Conservation (phyloP, 2,797 vertebrate genomes). For the Salarias fasciatus region DNA sequence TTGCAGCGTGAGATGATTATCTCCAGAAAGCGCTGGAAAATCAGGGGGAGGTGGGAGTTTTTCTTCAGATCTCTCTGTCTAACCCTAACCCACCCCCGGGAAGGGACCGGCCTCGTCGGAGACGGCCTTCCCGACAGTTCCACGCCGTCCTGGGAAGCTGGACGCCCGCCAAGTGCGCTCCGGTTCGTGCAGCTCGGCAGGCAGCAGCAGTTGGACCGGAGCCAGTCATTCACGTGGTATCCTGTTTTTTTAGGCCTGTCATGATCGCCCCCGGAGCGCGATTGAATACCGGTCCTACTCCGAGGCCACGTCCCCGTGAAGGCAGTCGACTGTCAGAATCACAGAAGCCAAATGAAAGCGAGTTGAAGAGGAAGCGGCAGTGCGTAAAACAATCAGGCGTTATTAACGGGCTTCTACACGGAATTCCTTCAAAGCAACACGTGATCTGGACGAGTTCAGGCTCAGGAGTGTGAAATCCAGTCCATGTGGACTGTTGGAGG, state of each 20-base stretch:
- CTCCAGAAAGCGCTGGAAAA: slow-evolving; percentile 19
- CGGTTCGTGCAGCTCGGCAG: slow-evolving; percentile 37
- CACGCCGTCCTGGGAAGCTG: slow-evolving; percentile 49
- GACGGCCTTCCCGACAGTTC: slow-evolving; percentile 46
- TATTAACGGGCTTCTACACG: slow-evolving; percentile 15
- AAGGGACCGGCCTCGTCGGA: no score
- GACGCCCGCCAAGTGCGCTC: slow-evolving; percentile 33
- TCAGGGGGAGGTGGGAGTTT: slow-evolving; percentile 24
- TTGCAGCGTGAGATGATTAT: slow-evolving; percentile 32
- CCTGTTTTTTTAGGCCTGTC: no score
- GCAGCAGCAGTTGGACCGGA: slow-evolving; percentile 52
- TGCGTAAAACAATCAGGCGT: slow-evolving; percentile 32
- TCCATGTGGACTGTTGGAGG: not conserved
- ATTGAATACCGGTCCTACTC: slow-evolving; percentile 67
- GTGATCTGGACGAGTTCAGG: slow-evolving; percentile 1
- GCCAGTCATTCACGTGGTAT: no score
- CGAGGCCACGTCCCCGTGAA: slow-evolving; percentile 43
- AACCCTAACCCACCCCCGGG: no score
- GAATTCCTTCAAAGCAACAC: slow-evolving; percentile 4
- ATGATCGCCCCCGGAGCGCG: slow-evolving; percentile 62
- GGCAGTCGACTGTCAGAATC: slow-evolving; percentile 47
- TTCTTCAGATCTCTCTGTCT: slow-evolving; percentile 21
- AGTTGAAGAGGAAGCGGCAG: slow-evolving; percentile 38
- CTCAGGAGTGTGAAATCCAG: not conserved
- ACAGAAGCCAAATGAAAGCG: slow-evolving; percentile 21